phyloP scores from a whole-genome alignment of 2,113 vertebrate genomes.

The Calypte anna region DNA sequence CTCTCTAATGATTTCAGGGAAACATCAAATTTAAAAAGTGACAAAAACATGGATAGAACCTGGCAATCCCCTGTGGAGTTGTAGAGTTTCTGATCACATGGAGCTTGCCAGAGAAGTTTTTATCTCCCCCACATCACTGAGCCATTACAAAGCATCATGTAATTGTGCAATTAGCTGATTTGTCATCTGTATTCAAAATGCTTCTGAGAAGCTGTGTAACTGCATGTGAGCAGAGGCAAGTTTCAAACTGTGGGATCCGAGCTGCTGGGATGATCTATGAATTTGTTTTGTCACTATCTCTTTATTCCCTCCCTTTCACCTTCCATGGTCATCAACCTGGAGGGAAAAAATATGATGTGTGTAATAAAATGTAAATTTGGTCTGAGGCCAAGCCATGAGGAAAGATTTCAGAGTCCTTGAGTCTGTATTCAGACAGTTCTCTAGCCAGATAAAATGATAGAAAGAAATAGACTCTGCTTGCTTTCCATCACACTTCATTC shows the following conservation, averaged over 20 bases:
- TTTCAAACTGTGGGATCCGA: not conserved
- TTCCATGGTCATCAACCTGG: not conserved
- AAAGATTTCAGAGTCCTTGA: constrained; percentile 16
- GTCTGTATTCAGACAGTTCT: not conserved
- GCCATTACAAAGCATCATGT: constrained; percentile 39
- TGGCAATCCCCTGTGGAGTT: constrained; percentile 14
- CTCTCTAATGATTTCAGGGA: constrained; percentile 37
- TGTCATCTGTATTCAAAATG: constrained; percentile 38
- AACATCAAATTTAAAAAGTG: constrained; percentile 39
- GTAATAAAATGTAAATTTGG: constrained; percentile 33
- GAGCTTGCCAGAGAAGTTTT: constrained; percentile 57
- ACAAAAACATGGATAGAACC: constrained; percentile 26
- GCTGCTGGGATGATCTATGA: not conserved
- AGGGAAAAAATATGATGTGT: not conserved
- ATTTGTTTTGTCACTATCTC: not conserved
- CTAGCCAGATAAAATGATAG: not conserved
- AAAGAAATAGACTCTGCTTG: not conserved
- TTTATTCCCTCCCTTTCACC: not conserved
- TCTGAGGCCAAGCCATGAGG: not conserved
- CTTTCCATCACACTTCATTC: not conserved
- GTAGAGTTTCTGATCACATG: not conserved
- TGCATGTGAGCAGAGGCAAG: not conserved
- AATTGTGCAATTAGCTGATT: constrained; percentile 46
- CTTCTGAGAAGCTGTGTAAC: not conserved
- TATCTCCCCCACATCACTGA: constrained; percentile 57